Base-by-base conservation (phyloP, 2,113 vertebrate species). In the Neolamprologus modestus region DNA sequence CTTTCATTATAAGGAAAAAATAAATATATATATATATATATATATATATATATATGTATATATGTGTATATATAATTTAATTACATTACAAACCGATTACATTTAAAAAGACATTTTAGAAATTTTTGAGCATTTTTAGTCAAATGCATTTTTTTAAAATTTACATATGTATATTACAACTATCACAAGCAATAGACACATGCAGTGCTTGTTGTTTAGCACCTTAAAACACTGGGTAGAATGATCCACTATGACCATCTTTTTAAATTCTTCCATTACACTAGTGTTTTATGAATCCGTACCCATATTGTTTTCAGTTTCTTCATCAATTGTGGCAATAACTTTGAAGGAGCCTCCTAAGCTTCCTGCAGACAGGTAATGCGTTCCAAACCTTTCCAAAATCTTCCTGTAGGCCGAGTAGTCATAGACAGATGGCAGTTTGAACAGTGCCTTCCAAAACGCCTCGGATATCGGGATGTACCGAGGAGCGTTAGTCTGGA, bases 301-400 rank as follows among this genome's bases (percentile, higher is more conserved):
- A 98, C 98, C 94, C 13, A 54, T 82, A 17, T 63, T 1, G 35
- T 71, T 94, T 50, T 89, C 59, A 85, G 90, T 96, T 24, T 95
- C 95, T 26, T 93, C 79, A 86, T 97, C 96, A 55, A 97, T 9
- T 37, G 94, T 94, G 92, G 96, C 95, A 2, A 98, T 33, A 82
- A 96, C 47, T 89, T 92, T 96, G 71, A 98, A 97, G 83, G 94
- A 94, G 91, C 98, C 98, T 91, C 98, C 98, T 11, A 99, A 94
- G 71, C 96, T 97, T 87, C 98, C 98, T 59, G 97, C 97, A 11
- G 97, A 97, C 24, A 97, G 85, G 91, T 97, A 99, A 87, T 98
- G 98, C 8, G 98, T 99, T 31, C 98, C 98, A 90, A 97, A 98
- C 31, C 7, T 88, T 52, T 97, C 94, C 9, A 98, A 95, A 45